Evolutionary conservation across 1,140 invertebrate species (phyloP).

Genomic region (Sinella curviseta): DNA sequence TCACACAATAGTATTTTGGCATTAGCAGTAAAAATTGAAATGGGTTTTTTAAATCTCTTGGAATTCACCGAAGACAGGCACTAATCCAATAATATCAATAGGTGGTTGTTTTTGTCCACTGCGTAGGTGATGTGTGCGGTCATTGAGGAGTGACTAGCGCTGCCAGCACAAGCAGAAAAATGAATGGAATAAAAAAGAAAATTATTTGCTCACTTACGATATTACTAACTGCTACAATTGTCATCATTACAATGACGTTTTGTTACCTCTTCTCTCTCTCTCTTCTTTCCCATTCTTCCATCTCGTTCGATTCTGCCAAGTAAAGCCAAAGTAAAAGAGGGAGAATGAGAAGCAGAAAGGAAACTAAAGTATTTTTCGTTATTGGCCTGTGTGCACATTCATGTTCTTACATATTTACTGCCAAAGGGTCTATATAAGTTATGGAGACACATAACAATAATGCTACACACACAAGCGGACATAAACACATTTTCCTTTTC

Average conservation of each 20-base stretch:
- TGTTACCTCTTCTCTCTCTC: too few relatives aligned
- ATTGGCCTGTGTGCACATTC: not conserved
- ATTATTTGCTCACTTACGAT: slow-evolving; percentile 12
- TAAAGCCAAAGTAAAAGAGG: not conserved
- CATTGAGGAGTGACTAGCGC: not conserved
- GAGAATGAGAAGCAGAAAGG: not conserved
- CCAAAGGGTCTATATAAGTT: not conserved
- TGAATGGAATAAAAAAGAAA: not conserved
- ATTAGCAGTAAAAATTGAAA: slow-evolving; percentile 24
- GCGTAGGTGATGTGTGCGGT: not conserved
- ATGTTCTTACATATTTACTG: not conserved
- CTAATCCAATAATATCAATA: not conserved
- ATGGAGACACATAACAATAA: slow-evolving; percentile 5
- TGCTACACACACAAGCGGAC: not conserved
- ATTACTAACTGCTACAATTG: not conserved
- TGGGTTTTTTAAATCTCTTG: slow-evolving; percentile 19
- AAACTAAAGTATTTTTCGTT: not conserved
- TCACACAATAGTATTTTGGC: not conserved
- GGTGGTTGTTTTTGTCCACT: not conserved
- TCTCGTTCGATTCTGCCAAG: too few relatives aligned
- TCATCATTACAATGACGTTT: not conserved
- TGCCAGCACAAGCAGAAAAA: not conserved
- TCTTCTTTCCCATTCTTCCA: too few relatives aligned
- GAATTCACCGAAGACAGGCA: slow-evolving; percentile 3
- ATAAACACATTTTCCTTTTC: slow-evolving; percentile 8